Evolutionary conservation across 2,113 vertebrate genomes (phyloP).

Genomic region (Butastur rufipennis): DNA sequence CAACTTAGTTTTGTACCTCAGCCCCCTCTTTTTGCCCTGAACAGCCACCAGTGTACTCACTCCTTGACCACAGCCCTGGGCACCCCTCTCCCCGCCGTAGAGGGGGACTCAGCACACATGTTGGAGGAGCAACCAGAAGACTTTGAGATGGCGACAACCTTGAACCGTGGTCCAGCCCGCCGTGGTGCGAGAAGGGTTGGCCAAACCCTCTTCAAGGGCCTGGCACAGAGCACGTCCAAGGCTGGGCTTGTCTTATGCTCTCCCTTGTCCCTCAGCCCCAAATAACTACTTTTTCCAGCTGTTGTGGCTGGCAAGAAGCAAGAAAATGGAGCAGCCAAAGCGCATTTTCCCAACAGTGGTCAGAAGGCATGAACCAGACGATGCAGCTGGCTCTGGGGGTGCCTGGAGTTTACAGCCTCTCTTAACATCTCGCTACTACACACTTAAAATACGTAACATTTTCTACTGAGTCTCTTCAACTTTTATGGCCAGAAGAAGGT

Average conservation of each 20-base stretch:
- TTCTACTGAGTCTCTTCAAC: background rate
- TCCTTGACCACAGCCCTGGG: background rate
- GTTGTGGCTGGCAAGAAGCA: background rate
- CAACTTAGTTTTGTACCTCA: background rate
- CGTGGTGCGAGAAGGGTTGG: fast-evolving
- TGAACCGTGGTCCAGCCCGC: background rate
- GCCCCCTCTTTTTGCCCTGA: background rate
- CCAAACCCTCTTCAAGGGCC: background rate
- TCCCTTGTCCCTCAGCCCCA: background rate
- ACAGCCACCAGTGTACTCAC: background rate
- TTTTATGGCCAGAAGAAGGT: background rate
- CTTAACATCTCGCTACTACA: background rate
- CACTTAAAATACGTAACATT: background rate
- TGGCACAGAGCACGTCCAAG: background rate
- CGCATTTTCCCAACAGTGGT: background rate
- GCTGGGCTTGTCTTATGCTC: background rate
- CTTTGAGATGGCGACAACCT: background rate
- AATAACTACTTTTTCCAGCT: background rate
- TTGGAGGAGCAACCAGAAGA: background rate
- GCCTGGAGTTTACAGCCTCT: background rate
- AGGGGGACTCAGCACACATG: background rate
- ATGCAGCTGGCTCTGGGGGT: background rate
- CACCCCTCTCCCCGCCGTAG: fast-evolving
- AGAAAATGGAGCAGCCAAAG: background rate
- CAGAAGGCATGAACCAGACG: background rate